phyloP scores from a whole-genome alignment of 1,140 invertebrate genomes.

The Whitmania pigra region DNA sequence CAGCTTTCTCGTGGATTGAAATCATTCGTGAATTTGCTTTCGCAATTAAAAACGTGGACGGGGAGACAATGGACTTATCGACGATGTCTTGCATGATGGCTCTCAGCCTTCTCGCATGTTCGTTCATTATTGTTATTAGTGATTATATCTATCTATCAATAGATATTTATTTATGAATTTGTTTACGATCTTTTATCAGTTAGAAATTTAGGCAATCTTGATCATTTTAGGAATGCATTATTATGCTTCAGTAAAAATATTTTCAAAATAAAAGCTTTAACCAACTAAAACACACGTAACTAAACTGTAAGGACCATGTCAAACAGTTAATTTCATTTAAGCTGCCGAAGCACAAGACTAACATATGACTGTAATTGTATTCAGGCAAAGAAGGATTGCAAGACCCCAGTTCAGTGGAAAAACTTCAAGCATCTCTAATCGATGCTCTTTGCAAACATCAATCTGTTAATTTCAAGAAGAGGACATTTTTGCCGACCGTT shows the following conservation, averaged over 20 bases:
- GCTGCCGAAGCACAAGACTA: too few species aligned
- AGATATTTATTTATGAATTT: not conserved
- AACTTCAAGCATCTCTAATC: not conserved
- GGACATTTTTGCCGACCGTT: not conserved
- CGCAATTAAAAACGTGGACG: not conserved
- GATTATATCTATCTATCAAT: not conserved
- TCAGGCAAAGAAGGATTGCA: not conserved
- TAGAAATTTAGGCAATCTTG: too few species aligned
- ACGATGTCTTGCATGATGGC: conserved; percentile 3
- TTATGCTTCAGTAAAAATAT: too few species aligned
- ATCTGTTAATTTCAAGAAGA: conserved; percentile 1
- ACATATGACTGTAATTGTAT: too few species aligned
- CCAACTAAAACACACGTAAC: too few species aligned
- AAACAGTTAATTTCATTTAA: too few species aligned
- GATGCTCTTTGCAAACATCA: conserved; percentile 11
- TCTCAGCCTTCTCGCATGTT: not conserved
- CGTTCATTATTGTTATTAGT: not conserved
- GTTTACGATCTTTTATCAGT: too few species aligned
- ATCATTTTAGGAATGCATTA: too few species aligned
- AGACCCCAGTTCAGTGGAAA: not conserved
- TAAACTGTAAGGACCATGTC: too few species aligned
- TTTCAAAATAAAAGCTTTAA: too few species aligned
- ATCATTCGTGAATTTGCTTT: not conserved
- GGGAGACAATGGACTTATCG: conserved; percentile 5
- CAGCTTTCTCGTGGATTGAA: not conserved